Percentiles rank a stretch among this genome's conserved stretches.
These are phyloP conservation scores for Lerema accius DNA, from an alignment of 1,140 invertebrate genomes.

Conservation along the genomic window DNA sequence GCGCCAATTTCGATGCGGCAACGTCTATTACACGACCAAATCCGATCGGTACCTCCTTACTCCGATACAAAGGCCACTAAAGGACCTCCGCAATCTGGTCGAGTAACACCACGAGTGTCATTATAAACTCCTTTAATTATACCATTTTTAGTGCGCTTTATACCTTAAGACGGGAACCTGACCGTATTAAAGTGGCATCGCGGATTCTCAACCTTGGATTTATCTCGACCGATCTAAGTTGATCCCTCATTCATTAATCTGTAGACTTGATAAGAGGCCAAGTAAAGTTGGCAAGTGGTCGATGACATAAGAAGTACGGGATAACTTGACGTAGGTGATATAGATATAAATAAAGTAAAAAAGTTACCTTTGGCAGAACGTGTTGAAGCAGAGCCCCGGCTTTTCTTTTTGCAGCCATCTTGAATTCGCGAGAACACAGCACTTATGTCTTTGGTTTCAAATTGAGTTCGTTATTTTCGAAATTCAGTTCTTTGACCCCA, in stretches of 20 bases:
- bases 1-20: constrained; percentile 76
- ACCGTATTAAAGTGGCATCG: constrained; percentile 59
- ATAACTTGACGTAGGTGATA: constrained; percentile 36
- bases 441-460: constrained; percentile 70
- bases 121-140: constrained; percentile 75
- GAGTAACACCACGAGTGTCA: constrained; percentile 49
- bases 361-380: constrained; percentile 81
- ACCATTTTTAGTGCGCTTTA: constrained; percentile 66
- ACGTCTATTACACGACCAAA: constrained; percentile 59
- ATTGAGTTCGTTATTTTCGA: constrained; percentile 46
- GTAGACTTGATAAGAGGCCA: constrained; percentile 4
- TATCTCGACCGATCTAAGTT: constrained; percentile 49
- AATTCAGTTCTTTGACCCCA: constrained; percentile 65
- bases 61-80: constrained; percentile 9
- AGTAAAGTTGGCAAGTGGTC: constrained; percentile 14
- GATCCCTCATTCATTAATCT: constrained; percentile 33
- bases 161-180: constrained; percentile 48
- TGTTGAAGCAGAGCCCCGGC: constrained; percentile 81
- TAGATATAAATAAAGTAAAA: constrained; percentile 44
- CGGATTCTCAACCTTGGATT: constrained; percentile 56
- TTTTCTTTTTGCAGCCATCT: constrained; percentile 82
- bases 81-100: constrained; percentile 42
- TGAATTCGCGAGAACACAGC: constrained; percentile 54
- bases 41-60: constrained; percentile 45
- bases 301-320: constrained; percentile 29